Percentiles rank a stretch among this genome's conserved stretches.
These are phyloP conservation scores for Hippopotamus amphibius DNA, from an alignment of 2,113 vertebrate genomes.

Conservation along the genomic window DNA sequence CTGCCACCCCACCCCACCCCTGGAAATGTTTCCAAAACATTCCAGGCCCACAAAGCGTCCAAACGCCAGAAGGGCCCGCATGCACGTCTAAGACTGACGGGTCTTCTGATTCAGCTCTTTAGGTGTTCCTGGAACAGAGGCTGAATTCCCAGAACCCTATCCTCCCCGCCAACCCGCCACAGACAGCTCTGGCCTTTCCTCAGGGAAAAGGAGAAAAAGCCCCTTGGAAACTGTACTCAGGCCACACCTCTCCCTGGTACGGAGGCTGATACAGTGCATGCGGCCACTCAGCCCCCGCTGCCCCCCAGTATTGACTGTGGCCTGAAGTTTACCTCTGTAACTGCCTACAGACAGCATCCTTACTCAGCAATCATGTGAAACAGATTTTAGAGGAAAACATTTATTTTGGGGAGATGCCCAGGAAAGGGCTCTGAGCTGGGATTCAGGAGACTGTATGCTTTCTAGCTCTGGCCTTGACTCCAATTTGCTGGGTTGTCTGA, in stretches of 20 bases:
- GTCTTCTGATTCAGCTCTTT: background rate
- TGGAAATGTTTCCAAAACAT: background rate
- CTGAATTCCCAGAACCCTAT: background rate
- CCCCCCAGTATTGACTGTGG: accelerated
- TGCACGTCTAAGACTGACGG: accelerated
- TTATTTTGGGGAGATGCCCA: too few relatives aligned
- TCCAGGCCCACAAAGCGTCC: background rate
- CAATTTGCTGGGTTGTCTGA: background rate
- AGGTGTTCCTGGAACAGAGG: background rate
- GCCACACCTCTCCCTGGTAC: background rate
- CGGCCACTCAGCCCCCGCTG: accelerated
- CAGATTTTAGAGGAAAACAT: background rate
- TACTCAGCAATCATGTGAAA: accelerated
- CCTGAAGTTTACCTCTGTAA: background rate
- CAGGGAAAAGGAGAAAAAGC: background rate
- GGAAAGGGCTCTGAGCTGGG: background rate
- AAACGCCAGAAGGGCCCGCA: background rate
- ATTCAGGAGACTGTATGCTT: background rate
- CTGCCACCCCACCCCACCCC: background rate
- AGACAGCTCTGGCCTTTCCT: background rate
- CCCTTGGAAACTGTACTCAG: background rate
- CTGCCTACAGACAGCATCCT: background rate
- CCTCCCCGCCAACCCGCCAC: background rate
- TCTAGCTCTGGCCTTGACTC: background rate
- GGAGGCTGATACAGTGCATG: accelerated